Percentiles rank a stretch among this genome's conserved stretches.
Evolutionary conservation across 1,140 invertebrate species (phyloP).

Genomic region (Meloidogyne hapla): DNA sequence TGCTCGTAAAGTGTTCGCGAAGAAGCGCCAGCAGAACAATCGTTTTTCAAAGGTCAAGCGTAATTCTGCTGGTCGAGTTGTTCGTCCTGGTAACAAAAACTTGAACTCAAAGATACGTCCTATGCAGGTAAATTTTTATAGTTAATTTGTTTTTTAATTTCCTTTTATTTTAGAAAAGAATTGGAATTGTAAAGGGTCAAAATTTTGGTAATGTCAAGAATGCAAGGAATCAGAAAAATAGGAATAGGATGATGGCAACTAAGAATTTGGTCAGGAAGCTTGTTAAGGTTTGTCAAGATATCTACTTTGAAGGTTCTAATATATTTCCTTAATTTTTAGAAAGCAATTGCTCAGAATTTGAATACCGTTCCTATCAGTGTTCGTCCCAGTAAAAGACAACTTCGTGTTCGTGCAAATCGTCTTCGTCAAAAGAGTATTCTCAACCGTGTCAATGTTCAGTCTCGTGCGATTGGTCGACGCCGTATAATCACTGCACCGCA

Average conservation of each 20-base stretch:
- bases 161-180: background rate
- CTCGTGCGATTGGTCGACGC: conserved; percentile 22
- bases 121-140: too few species aligned
- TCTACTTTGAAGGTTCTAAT: background rate
- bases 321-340: conserved; percentile 12
- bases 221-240: background rate
- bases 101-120: background rate
- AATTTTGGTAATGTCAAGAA: background rate
- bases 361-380: background rate
- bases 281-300: conserved; percentile 28
- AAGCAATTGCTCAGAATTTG: conserved; percentile 7
- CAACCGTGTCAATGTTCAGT: conserved; percentile 29
- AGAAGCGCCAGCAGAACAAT: background rate
- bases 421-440: conserved; percentile 4
- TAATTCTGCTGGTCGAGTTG: background rate
- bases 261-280: conserved; percentile 38
- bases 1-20: background rate
- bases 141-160: background rate
- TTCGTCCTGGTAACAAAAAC: background rate
- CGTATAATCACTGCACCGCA: background rate
- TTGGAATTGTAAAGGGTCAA: background rate
- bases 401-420: background rate
- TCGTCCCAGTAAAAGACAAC: background rate
- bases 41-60: background rate
- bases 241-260: background rate